Conservation (phyloP, 2,888 invertebrate genomes). For the Platynereis dumerilii region DNA sequence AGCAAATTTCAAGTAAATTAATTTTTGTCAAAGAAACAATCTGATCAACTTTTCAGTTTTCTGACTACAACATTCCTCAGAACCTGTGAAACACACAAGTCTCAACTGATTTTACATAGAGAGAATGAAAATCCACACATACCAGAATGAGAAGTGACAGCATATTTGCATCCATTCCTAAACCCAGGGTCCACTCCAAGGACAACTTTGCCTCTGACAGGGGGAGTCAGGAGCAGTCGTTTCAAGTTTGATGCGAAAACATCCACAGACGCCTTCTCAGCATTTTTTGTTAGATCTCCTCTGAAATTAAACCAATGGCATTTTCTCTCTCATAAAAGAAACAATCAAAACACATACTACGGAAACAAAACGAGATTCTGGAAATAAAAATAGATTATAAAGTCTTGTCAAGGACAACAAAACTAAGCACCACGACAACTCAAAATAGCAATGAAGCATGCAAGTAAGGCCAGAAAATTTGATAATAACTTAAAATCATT, state of each 20-base stretch:
- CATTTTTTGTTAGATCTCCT: slow-evolving; percentile 75
- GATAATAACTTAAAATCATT: no score
- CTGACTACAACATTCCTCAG: no score
- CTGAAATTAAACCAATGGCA: slow-evolving; percentile 59
- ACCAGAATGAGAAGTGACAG: slow-evolving; percentile 70
- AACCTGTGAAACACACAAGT: no score
- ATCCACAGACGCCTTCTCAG: slow-evolving; percentile 82
- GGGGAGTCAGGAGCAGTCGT: slow-evolving; percentile 80
- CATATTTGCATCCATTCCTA: slow-evolving; percentile 86
- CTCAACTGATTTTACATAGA: slow-evolving; percentile 3
- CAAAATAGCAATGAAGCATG: no score
- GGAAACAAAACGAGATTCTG: neutral
- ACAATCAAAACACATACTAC: neutral
- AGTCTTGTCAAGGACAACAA: neutral
- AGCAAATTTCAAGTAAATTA: no score
- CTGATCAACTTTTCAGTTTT: no score
- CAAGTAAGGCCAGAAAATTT: no score
- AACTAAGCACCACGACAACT: no score
- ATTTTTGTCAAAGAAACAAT: no score
- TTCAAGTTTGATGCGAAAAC: slow-evolving; percentile 87
- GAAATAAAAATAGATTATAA: neutral
- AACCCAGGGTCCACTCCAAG: slow-evolving; percentile 91
- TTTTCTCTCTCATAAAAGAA: neutral
- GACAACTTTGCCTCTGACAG: slow-evolving; percentile 77
- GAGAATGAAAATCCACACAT: neutral